phyloP scores from a whole-genome alignment of 2,113 vertebrate genomes.

The Planiliza haematocheilus region DNA sequence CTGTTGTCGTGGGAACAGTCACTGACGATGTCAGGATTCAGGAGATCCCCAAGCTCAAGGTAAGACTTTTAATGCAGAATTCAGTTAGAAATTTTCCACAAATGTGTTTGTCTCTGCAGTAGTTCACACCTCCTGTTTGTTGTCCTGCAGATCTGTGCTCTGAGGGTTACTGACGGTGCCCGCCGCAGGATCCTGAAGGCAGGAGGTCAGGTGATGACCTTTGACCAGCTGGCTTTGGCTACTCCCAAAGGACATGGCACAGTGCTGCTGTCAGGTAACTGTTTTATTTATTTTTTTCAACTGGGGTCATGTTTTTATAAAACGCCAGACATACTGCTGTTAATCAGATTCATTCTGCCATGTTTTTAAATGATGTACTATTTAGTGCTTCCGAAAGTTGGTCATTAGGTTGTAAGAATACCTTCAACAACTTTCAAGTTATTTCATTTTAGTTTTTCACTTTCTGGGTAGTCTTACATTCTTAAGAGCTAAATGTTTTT shows the following conservation, averaged over 20 bases:
- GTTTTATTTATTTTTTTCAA: neutral
- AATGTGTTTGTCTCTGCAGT: no score
- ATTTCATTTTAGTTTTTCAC: no score
- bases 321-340: neutral
- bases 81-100: neutral
- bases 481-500: no score
- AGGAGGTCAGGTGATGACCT: conserved; percentile 91
- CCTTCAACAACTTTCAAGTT: no score
- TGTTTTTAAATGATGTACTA: no score
- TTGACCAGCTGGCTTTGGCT: conserved; percentile 92
- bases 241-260: conserved; percentile 91
- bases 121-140: neutral
- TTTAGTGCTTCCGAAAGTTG: no score
- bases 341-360: no score
- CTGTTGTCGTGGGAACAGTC: conserved; percentile 91
- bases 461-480: no score
- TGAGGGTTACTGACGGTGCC: conserved; percentile 86
- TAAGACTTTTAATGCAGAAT: conserved; percentile 24
- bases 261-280: conserved; percentile 90
- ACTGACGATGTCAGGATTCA: conserved; percentile 92
- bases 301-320: no score
- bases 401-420: no score
- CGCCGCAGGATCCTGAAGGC: conserved; percentile 89
- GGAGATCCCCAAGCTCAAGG: conserved; percentile 93
- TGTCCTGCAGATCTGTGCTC: conserved; percentile 86